Conservation (phyloP, 2,797 vertebrate genomes). For the Eremophila alpestris region DNA sequence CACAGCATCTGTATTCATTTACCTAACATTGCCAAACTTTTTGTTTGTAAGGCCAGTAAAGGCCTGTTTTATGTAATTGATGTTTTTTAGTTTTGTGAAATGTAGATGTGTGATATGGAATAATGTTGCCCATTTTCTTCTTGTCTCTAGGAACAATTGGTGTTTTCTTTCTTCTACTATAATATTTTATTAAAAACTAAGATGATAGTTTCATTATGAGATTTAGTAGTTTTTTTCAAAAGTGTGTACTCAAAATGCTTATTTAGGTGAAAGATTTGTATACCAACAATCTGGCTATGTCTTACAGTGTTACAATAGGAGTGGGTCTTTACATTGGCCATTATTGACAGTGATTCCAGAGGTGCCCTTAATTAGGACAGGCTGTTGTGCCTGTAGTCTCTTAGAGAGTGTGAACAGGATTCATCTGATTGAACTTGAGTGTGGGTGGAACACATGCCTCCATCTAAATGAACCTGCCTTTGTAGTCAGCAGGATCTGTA, state of each 20-base stretch:
- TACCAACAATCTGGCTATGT: neutral
- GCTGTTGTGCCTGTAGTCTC: neutral
- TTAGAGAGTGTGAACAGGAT: neutral
- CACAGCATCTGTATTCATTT: constrained; percentile 42
- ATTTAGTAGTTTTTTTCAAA: neutral
- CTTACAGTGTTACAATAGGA: neutral
- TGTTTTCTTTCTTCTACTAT: neutral
- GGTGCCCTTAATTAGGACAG: neutral
- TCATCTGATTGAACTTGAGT: neutral
- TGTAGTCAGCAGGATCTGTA: neutral
- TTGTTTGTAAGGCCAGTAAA: neutral
- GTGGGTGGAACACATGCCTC: neutral
- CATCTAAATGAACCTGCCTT: neutral
- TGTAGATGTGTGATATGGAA: neutral
- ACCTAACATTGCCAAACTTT: neutral
- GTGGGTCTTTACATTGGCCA: neutral
- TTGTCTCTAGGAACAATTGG: neutral
- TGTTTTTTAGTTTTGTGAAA: constrained; percentile 7
- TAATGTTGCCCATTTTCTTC: constrained; percentile 7
- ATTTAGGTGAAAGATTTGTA: neutral
- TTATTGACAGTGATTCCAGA: neutral
- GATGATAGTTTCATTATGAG: neutral
- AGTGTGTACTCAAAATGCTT: neutral
- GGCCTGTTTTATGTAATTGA: constrained; percentile 1
- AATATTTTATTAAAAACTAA: neutral